These are phyloP conservation scores for Andrena trimmerana DNA, from an alignment of 2,888 invertebrate species.

Conservation along the genomic window DNA sequence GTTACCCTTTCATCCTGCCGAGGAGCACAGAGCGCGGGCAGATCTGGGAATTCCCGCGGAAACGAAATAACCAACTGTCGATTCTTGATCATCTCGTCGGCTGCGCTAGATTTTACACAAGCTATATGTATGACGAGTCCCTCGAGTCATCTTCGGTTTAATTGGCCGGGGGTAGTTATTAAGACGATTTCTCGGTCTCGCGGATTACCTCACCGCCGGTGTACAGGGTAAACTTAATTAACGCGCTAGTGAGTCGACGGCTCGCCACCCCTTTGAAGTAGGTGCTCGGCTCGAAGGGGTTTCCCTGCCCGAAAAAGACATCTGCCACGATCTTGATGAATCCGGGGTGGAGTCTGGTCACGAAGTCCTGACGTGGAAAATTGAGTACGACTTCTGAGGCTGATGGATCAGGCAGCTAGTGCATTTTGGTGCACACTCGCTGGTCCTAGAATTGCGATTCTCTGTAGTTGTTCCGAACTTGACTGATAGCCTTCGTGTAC, in stretches of 20 bases:
- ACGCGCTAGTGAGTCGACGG: constrained; percentile 36
- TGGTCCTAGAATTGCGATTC: neutral
- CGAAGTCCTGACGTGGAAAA: neutral
- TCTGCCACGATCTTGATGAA: neutral
- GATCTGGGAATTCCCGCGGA: neutral
- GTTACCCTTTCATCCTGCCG: neutral
- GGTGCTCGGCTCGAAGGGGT: constrained; percentile 12
- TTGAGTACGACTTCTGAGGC: neutral
- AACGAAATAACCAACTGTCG: neutral
- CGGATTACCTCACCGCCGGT: constrained; percentile 29
- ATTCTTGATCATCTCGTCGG: neutral
- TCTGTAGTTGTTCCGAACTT: neutral
- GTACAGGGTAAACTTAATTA: constrained; percentile 55
- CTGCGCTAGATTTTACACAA: neutral
- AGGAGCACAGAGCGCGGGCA: no score
- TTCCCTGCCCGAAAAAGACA: neutral
- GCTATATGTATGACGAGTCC: neutral
- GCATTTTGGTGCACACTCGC: constrained; percentile 3
- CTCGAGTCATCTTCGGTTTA: constrained; percentile 33
- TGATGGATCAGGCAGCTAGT: constrained; percentile 4
- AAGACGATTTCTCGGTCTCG: constrained; percentile 55
- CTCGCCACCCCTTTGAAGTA: neutral
- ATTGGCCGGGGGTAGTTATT: constrained; percentile 57
- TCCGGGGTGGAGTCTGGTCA: neutral
- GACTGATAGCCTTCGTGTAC: neutral